Evolutionary conservation across 2,113 vertebrate species (phyloP).

Genomic region (Eublepharis macularius): DNA sequence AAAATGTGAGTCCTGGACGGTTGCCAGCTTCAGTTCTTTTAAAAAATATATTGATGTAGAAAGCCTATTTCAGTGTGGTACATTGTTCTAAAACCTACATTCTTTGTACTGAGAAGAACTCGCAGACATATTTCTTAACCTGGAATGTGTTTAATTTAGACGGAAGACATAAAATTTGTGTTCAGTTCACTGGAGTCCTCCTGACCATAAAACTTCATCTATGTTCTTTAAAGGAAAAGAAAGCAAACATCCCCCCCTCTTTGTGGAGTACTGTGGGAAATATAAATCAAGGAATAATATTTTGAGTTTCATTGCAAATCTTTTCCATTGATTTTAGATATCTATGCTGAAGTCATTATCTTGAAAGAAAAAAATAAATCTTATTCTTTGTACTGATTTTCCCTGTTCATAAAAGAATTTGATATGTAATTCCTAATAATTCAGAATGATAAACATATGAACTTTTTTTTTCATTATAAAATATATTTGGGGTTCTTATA

Average conservation of each 20-base stretch:
- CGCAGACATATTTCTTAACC: background rate
- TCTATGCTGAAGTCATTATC: background rate
- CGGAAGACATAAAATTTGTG: background rate
- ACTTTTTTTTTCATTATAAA: background rate
- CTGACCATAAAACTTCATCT: background rate
- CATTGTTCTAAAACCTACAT: background rate
- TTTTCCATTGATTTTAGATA: background rate
- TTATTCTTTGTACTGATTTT: background rate
- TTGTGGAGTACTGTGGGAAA: background rate
- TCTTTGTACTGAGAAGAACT: background rate
- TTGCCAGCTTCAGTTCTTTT: too few relatives aligned
- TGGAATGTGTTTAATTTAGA: conserved; percentile 1
- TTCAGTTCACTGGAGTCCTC: background rate
- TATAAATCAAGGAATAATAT: background rate
- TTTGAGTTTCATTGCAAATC: background rate
- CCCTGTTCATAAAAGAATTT: background rate
- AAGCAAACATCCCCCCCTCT: background rate
- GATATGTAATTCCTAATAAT: background rate
- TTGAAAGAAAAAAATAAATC: background rate
- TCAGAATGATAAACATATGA: background rate
- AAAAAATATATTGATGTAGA: background rate
- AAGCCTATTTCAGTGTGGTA: background rate
- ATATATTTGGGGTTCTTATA: background rate
- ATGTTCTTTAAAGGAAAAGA: background rate
- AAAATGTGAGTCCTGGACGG: too few relatives aligned